These are phyloP conservation scores for Parapsyche elsis DNA, from an alignment of 1,140 invertebrate species.

Conservation along the genomic window DNA sequence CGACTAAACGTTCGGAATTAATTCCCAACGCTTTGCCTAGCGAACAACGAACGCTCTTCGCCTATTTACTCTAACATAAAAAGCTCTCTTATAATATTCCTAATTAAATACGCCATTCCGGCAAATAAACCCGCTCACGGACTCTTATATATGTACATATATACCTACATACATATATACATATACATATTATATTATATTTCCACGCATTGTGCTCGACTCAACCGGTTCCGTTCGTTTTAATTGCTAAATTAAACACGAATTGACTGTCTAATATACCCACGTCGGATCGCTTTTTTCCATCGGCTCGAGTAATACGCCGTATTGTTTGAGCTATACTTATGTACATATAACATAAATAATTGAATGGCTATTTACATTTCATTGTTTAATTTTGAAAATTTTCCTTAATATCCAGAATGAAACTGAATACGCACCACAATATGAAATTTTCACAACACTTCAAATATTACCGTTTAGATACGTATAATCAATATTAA, in stretches of 20 bases:
- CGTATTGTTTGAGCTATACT: slow-evolving; percentile 6
- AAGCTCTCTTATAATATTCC: slow-evolving; percentile 40
- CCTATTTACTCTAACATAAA: slow-evolving; percentile 38
- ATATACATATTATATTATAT: slow-evolving; percentile 9
- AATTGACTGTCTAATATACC: slow-evolving; percentile 6
- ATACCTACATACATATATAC: no score
- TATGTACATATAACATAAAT: background rate
- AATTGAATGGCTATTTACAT: no score
- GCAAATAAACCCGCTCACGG: slow-evolving; percentile 3
- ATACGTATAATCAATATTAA: no score
- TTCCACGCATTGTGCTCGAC: slow-evolving; percentile 1
- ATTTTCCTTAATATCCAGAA: no score
- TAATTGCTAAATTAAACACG: slow-evolving; percentile 23
- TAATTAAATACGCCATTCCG: slow-evolving; percentile 39
- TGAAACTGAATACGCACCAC: no score
- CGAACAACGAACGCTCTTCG: slow-evolving; percentile 21
- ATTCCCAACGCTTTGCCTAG: slow-evolving; percentile 32
- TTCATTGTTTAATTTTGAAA: no score
- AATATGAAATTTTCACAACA: no score
- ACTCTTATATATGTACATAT: no score
- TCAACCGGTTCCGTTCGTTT: slow-evolving; percentile 25
- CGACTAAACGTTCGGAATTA: slow-evolving; percentile 51
- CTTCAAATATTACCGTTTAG: no score
- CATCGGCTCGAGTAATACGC: background rate
- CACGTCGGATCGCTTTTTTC: background rate